Evolutionary conservation across 1,140 invertebrate genomes (phyloP).

Genomic region (Achatina immaculata): DNA sequence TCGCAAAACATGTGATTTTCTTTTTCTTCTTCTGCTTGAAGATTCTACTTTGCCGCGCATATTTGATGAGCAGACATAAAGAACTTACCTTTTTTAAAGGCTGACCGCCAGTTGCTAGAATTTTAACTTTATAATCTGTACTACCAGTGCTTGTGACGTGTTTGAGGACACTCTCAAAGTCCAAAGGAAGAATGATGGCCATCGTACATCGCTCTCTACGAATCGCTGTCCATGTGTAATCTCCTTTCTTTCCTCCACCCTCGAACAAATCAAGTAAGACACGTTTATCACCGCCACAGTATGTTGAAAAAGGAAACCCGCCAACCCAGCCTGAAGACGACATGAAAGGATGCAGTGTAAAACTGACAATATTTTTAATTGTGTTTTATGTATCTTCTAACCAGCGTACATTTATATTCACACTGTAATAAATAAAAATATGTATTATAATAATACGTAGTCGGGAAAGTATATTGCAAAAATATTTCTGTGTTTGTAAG

Average conservation of each 20-base stretch:
- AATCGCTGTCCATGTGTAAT: neutral
- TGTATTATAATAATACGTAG: no score
- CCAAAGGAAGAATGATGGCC: neutral
- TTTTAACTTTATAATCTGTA: neutral
- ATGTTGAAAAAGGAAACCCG: neutral
- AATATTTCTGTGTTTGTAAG: no score
- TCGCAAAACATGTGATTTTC: no score
- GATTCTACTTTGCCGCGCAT: no score
- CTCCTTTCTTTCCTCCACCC: neutral
- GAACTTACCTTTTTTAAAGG: neutral
- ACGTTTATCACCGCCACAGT: neutral
- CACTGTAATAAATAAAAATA: no score
- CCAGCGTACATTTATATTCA: no score
- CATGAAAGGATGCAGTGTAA: no score
- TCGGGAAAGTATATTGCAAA: no score
- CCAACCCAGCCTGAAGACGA: neutral
- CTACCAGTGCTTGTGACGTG: neutral
- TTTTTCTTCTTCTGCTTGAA: no score
- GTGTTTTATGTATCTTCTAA: no score
- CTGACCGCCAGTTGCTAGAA: neutral
- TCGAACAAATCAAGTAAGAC: neutral
- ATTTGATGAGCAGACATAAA: no score
- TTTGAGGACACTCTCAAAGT: neutral
- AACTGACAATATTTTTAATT: no score
- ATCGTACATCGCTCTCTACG: neutral